Percentiles rank a stretch among this genome's conserved stretches.
phyloP scores from a whole-genome alignment of 1,140 invertebrate species.

The Elymnias hypermnestra region DNA sequence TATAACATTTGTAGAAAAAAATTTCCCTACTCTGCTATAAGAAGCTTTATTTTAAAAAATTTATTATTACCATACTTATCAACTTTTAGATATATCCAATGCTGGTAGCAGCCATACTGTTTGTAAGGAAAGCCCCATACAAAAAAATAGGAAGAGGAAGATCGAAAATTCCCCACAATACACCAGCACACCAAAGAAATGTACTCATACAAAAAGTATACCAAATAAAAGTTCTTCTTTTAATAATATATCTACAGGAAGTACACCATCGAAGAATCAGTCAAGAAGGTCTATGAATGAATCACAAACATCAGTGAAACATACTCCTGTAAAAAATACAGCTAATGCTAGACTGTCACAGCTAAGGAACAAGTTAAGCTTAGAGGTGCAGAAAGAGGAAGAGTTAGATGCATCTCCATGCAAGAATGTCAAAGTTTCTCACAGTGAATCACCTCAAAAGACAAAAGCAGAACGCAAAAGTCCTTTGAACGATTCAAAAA shows the following conservation, averaged over 20 bases:
- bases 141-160: conserved; percentile 3
- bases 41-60: too few relatives aligned
- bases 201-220: background rate
- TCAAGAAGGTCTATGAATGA: conserved; percentile 10
- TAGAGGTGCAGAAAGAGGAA: conserved; percentile 32
- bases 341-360: conserved; percentile 49
- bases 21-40: too few relatives aligned
- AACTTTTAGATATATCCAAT: background rate
- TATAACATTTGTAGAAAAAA: too few relatives aligned
- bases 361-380: too few relatives aligned
- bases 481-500: conserved; percentile 44
- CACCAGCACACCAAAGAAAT: conserved; percentile 12
- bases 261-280: conserved; percentile 8
- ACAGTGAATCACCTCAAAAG: conserved; percentile 31
- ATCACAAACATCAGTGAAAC: too few relatives aligned
- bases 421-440: conserved; percentile 29
- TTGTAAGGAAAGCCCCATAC: conserved; percentile 2
- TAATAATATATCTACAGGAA: too few relatives aligned
- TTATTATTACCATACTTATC: too few relatives aligned
- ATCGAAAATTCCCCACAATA: conserved; percentile 3
- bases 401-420: conserved; percentile 23
- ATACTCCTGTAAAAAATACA: conserved; percentile 30
- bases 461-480: conserved; percentile 34
- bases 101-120: background rate
- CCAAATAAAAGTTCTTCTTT: too few relatives aligned